Evolutionary conservation across 2,113 vertebrate genomes (phyloP).

Genomic region (Pseudois nayaur): DNA sequence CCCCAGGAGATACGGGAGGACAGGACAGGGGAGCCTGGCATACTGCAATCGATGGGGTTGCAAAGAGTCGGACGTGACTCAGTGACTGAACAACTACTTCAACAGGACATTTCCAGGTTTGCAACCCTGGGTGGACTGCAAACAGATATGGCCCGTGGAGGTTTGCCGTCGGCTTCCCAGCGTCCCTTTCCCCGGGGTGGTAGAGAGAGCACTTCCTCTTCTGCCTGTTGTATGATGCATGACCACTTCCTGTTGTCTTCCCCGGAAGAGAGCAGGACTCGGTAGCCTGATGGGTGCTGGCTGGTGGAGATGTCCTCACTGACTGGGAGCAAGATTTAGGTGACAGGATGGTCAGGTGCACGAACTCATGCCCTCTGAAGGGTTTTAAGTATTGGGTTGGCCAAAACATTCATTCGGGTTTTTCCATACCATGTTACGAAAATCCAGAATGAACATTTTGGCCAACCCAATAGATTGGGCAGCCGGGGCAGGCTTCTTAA

Average conservation of each 20-base stretch:
- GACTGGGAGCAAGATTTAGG: background rate
- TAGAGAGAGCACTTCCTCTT: background rate
- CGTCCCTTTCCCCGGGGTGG: fast-evolving
- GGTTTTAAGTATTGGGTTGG: background rate
- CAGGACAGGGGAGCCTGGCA: background rate
- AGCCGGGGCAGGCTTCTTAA: background rate
- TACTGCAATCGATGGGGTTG: background rate
- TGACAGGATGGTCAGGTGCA: no score
- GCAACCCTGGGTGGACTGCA: background rate
- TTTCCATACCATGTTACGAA: background rate
- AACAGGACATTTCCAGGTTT: background rate
- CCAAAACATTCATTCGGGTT: background rate
- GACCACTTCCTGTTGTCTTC: background rate
- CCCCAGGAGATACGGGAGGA: background rate
- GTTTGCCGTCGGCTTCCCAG: background rate
- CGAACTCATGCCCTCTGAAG: background rate
- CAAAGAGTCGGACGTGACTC: background rate
- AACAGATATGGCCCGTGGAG: fast-evolving
- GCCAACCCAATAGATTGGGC: background rate
- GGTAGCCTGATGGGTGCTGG: background rate
- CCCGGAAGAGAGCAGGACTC: background rate
- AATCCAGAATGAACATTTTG: background rate
- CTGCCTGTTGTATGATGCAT: background rate
- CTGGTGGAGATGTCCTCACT: background rate
- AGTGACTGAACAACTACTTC: background rate